Base-by-base conservation (phyloP, 2,888 invertebrate species). In the Tetrapedia diversipes region DNA sequence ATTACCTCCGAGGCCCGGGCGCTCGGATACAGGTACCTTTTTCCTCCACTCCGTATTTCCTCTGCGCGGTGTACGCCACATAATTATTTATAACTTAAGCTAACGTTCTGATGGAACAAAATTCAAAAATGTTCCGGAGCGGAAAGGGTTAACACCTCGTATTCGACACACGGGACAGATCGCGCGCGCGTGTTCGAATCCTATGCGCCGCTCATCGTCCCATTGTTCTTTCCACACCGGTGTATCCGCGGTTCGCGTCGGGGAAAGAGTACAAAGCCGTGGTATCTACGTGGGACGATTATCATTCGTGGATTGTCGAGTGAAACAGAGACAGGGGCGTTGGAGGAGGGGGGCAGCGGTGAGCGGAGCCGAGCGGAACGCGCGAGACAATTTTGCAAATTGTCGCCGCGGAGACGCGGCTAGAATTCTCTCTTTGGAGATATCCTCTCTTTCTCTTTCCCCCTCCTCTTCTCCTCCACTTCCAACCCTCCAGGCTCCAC, bases 211-310 rank as follows among this genome's bases (percentile, higher is more conserved):
- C 56, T 61, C 61, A 49, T 60, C 45, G 53, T 45, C 19, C 47
- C 67, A 68, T 79, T 75, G 80, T 80, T 80, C 70, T 61, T 71
- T 49, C 53, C 14, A 22, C 37, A 34, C 11, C 51, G 65, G 39
- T 59, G 34, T 41, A 39, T 51, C n/a, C 57, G 77, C 32, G 41
- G 47, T 8, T 41, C 41, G 51, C 53, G 14, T 8, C 24, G 34
- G 14, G 54, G 27, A 47, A 45, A 34, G 49, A 39, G 68, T 73
- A 74, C 57, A 63, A 57, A 57, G 67, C 57, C 41, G 49, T 56
- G 16, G 76, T 27, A 45, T 45, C 34, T 47, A 76, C 77, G 77
- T 65, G 70, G 65, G 65, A 51, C 70, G 77, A 77, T 75, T 76
- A 70, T 77, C 64, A 65, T 77, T 77, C 64, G 57, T 39, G 74